phyloP scores from a whole-genome alignment of 2,113 vertebrate genomes.

The Pycnonotus jocosus region DNA sequence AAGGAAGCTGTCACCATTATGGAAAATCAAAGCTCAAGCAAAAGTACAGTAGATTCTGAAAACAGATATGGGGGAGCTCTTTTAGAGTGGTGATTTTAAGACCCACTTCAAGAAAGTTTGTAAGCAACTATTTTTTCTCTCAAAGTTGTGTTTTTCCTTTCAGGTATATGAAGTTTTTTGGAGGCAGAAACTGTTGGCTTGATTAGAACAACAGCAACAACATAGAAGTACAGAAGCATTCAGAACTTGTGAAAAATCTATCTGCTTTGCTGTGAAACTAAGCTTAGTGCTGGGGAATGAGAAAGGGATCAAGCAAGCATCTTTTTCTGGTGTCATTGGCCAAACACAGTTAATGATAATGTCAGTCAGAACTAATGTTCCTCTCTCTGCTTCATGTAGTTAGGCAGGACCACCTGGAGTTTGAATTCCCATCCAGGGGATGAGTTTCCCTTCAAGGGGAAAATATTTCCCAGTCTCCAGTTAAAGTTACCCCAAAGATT shows the following conservation, averaged over 20 bases:
- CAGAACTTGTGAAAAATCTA: background rate
- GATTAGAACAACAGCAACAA: background rate
- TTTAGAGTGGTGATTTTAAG: background rate
- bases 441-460: background rate
- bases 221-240: background rate
- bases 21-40: background rate
- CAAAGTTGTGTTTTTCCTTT: background rate
- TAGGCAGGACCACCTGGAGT: background rate
- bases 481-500: background rate
- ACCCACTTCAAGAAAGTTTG: background rate
- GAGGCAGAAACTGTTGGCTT: background rate
- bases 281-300: background rate
- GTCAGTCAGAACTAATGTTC: background rate
- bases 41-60: background rate
- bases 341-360: background rate
- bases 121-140: background rate
- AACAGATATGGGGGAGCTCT: background rate
- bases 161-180: background rate
- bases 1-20: background rate
- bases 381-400: background rate
- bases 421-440: background rate
- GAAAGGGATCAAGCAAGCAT: background rate
- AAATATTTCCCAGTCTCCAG: background rate
- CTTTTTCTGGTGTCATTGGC: background rate
- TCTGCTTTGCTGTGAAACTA: background rate